Conservation (phyloP, 1,140 invertebrate species). For the Pseudachorutes palmiensis region DNA sequence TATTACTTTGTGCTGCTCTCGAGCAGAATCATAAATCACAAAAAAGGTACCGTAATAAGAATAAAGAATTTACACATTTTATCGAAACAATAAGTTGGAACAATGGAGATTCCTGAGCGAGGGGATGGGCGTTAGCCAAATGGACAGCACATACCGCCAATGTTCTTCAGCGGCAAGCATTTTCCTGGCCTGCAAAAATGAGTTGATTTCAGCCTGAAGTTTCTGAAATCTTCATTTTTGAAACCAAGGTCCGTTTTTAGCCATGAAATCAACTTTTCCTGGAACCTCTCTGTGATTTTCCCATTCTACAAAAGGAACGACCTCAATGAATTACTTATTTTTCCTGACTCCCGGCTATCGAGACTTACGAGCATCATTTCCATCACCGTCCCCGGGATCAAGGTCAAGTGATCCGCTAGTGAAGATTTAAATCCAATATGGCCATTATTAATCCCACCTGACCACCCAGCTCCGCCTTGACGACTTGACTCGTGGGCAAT, state of each 20-base stretch:
- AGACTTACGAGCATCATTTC: neutral
- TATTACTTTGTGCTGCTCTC: too few relatives aligned
- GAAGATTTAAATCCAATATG: neutral
- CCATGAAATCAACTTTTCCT: neutral
- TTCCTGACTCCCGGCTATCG: neutral
- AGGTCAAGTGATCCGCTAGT: neutral
- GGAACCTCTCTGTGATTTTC: neutral
- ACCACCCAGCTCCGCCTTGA: neutral
- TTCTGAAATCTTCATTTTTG: neutral
- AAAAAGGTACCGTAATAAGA: too few relatives aligned
- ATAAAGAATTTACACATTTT: too few relatives aligned
- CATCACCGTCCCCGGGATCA: neutral
- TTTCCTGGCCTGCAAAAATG: neutral
- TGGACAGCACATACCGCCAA: neutral
- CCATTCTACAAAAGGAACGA: neutral
- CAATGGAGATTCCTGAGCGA: neutral
- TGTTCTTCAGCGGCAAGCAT: neutral
- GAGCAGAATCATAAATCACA: too few relatives aligned
- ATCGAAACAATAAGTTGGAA: too few relatives aligned
- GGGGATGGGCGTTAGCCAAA: neutral
- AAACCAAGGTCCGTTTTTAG: neutral
- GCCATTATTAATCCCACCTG: neutral
- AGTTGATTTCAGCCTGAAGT: neutral
- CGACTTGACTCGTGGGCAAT: neutral
- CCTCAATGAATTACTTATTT: neutral